A percentile compares a stretch with the other conserved stretches of the same genome.
Evolutionary conservation across 2,797 vertebrate species (phyloP).

Genomic region (Sarcoramphus papa): DNA sequence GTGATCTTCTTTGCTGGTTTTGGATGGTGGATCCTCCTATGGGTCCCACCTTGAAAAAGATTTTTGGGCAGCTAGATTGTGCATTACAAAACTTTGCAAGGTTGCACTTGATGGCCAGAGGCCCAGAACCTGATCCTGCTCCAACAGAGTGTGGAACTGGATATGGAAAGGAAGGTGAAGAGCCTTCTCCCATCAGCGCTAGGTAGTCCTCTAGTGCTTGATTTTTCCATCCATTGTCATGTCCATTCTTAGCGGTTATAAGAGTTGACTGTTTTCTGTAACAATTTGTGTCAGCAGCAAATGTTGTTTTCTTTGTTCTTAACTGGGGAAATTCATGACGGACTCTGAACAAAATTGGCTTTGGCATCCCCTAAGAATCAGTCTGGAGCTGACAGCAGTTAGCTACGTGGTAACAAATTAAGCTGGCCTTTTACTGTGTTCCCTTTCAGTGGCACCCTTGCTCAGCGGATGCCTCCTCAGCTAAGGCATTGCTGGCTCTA

Average conservation of each 20-base stretch:
- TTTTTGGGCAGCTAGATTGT: neutral
- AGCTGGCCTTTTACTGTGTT: neutral
- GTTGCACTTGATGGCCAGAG: neutral
- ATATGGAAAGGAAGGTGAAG: neutral
- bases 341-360: neutral
- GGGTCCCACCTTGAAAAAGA: neutral
- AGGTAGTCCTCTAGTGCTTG: neutral
- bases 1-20: neutral
- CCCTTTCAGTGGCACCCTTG: neutral
- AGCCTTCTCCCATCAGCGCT: neutral
- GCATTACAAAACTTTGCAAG: neutral
- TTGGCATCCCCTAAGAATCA: neutral
- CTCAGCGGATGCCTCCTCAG: neutral
- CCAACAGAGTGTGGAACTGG: neutral
- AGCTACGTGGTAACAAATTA: neutral
- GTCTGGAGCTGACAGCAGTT: neutral
- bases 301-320: neutral
- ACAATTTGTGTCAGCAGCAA: neutral
- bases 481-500: neutral
- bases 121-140: neutral
- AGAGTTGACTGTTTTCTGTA: neutral
- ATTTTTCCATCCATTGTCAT: neutral
- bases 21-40: neutral
- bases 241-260: accelerated
- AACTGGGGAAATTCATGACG: neutral